Percentiles rank a stretch among this genome's conserved stretches.
These are phyloP conservation scores for Perca fluviatilis DNA, from an alignment of 2,113 vertebrate species.

Conservation along the genomic window DNA sequence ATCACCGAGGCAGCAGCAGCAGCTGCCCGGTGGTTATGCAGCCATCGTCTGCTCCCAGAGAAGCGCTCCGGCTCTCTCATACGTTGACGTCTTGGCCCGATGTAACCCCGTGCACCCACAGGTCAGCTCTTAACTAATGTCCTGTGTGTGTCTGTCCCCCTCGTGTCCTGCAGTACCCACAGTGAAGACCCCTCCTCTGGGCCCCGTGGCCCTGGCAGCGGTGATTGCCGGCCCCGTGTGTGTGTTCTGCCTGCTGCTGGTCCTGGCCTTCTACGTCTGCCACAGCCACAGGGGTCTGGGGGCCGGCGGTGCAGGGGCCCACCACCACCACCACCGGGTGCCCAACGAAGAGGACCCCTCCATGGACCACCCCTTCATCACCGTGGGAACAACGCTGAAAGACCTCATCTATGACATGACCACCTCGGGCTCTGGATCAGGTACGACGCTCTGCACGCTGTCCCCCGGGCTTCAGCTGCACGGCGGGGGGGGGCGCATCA, in stretches of 20 bases:
- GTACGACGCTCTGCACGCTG: constrained; percentile 66
- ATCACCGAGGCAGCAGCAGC: too few relatives aligned
- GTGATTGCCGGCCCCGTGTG: constrained; percentile 96
- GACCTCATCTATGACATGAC: constrained; percentile 99
- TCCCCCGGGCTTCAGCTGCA: too few relatives aligned
- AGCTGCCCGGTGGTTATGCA: too few relatives aligned
- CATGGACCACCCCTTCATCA: constrained; percentile 96
- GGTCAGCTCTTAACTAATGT: neutral
- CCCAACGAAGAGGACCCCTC: constrained; percentile 97
- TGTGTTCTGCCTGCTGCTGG: constrained; percentile 94
- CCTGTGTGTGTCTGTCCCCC: neutral
- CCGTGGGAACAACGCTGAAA: constrained; percentile 95
- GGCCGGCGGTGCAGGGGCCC: constrained; percentile 86
- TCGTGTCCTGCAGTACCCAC: constrained; percentile 52
- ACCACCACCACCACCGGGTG: constrained; percentile 96
- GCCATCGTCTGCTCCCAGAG: too few relatives aligned
- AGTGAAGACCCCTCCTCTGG: constrained; percentile 82
- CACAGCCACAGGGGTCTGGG: constrained; percentile 87
- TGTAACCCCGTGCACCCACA: too few relatives aligned
- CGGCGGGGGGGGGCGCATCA: too few relatives aligned
- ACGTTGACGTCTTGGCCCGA: neutral
- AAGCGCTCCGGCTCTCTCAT: neutral
- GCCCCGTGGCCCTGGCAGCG: constrained; percentile 94
- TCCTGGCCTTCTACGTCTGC: constrained; percentile 94
- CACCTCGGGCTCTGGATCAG: constrained; percentile 97